These are phyloP conservation scores for Pogonomyrmex barbatus DNA, from an alignment of 1,140 invertebrate genomes.

Conservation along the genomic window DNA sequence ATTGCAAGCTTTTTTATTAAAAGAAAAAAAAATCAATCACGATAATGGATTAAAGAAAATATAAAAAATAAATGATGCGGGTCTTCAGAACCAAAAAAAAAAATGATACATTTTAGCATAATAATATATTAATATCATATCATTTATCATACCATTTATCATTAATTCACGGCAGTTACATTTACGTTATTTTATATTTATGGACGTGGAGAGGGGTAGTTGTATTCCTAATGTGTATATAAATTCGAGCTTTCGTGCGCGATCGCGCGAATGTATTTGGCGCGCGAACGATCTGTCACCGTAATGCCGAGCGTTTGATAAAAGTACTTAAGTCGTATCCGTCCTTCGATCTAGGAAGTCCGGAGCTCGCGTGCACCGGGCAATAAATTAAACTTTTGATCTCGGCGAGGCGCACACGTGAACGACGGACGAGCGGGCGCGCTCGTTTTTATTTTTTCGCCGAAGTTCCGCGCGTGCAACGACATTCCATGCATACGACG, in stretches of 20 bases:
- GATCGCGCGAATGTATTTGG: constrained; percentile 19
- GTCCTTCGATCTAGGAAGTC: constrained; percentile 70
- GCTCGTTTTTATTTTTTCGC: constrained; percentile 29
- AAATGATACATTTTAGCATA: neutral
- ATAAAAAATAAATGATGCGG: neutral
- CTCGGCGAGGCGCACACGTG: constrained; percentile 50
- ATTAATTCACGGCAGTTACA: neutral
- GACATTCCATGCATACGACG: constrained; percentile 50
- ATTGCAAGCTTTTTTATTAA: neutral
- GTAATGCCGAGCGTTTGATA: constrained; percentile 65
- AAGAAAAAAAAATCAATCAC: neutral
- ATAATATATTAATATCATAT: neutral
- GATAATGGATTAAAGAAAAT: neutral
- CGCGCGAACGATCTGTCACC: constrained; percentile 66
- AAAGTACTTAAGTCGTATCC: constrained; percentile 75
- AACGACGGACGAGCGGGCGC: neutral
- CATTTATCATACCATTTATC: neutral
- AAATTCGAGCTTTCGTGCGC: constrained; percentile 28
- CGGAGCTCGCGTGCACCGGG: constrained; percentile 63
- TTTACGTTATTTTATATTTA: neutral
- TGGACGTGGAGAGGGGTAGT: neutral
- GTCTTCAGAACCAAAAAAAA: neutral
- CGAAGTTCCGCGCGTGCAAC: constrained; percentile 25
- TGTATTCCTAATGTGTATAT: neutral
- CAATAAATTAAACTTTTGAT: constrained; percentile 72